Evolutionary conservation across 2,113 vertebrate genomes (phyloP).

Genomic region (Labeo rohita): DNA sequence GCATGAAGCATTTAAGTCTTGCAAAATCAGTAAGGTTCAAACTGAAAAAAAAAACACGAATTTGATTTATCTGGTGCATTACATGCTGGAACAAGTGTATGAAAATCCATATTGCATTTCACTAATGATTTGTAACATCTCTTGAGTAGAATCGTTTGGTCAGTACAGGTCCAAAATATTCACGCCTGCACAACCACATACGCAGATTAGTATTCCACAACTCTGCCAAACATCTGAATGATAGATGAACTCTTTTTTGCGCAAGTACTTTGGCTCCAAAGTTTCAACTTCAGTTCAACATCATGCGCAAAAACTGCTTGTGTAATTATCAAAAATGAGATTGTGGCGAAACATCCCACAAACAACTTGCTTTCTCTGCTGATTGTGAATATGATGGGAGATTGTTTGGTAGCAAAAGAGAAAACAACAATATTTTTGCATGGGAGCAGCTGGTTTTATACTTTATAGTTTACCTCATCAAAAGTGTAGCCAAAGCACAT

Average conservation of each 20-base stretch:
- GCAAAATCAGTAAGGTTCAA: background rate
- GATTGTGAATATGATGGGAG: background rate
- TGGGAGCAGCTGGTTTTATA: background rate
- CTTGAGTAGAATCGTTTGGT: background rate
- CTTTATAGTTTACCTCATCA: background rate
- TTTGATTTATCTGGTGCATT: background rate
- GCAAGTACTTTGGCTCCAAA: slow-evolving; percentile 8
- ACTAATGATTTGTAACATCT: background rate
- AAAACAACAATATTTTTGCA: background rate
- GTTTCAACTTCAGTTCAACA: background rate
- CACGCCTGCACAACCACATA: background rate
- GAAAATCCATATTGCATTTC: background rate
- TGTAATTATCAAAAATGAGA: slow-evolving; percentile 13
- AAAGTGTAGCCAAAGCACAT: background rate
- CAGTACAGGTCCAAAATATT: slow-evolving; percentile 17
- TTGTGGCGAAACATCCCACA: background rate
- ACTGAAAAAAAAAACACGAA: background rate
- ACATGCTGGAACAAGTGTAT: background rate
- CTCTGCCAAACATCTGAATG: slow-evolving; percentile 31
- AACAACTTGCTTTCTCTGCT: background rate
- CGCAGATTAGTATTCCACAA: background rate
- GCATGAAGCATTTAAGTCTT: background rate
- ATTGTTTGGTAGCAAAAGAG: background rate
- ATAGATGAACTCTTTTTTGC: slow-evolving; percentile 22
- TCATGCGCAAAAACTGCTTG: background rate